These are phyloP conservation scores for Cheilosia soror DNA, from an alignment of 2,888 invertebrate species.

Conservation along the genomic window DNA sequence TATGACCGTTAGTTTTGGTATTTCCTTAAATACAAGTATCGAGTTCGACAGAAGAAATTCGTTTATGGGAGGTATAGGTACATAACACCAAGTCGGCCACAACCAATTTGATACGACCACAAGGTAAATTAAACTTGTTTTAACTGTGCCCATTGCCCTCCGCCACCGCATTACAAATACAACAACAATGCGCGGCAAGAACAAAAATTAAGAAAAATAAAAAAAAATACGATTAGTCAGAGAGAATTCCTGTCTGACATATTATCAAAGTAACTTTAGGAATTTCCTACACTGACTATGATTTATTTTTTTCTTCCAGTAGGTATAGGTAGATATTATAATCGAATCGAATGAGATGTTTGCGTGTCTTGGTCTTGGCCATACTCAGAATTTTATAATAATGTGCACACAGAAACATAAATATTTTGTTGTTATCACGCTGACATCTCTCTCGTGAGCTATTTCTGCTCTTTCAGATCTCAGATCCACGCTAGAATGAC, in stretches of 20 bases:
- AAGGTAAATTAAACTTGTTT: slow-evolving; percentile 56
- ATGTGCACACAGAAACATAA: slow-evolving; percentile 51
- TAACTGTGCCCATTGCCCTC: slow-evolving; percentile 33
- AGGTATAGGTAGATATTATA: too few species aligned
- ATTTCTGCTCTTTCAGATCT: slow-evolving; percentile 46
- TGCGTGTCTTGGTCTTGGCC: slow-evolving; percentile 25
- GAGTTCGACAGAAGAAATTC: slow-evolving; percentile 32
- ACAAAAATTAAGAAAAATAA: slow-evolving; percentile 30
- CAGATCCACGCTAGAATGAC: slow-evolving; percentile 41
- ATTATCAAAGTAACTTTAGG: slow-evolving; percentile 59
- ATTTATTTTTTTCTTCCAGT: slow-evolving; percentile 51
- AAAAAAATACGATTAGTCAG: slow-evolving; percentile 45
- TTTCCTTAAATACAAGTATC: slow-evolving; percentile 11
- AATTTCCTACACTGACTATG: slow-evolving; percentile 64
- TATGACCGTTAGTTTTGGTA: not conserved
- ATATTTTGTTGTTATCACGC: slow-evolving; percentile 68
- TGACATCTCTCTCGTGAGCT: slow-evolving; percentile 62
- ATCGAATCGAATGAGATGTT: slow-evolving; percentile 8
- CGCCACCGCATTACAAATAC: not conserved
- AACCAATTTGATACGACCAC: slow-evolving; percentile 59
- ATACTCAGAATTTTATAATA: slow-evolving; percentile 47
- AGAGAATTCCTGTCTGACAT: slow-evolving; percentile 68
- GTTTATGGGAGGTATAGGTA: slow-evolving; percentile 12
- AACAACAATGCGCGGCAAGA: slow-evolving; percentile 24
- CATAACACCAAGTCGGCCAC: slow-evolving; percentile 46